These are phyloP conservation scores for Sorex araneus DNA, from an alignment of 2,113 vertebrate species.

Conservation along the genomic window DNA sequence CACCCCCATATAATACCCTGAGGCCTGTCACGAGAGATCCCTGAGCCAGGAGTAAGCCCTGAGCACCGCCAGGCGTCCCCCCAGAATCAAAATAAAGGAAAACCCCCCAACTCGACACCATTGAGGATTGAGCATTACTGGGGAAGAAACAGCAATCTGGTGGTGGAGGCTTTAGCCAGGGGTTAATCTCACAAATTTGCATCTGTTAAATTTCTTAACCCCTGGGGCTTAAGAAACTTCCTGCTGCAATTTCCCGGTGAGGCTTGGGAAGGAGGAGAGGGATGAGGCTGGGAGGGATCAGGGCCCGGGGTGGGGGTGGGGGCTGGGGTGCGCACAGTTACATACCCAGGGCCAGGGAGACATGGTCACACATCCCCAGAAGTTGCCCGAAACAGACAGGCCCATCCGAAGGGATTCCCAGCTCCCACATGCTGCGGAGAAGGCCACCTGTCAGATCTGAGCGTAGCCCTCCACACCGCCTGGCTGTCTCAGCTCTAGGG, in stretches of 20 bases:
- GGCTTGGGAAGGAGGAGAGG: not conserved
- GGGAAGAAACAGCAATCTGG: not conserved
- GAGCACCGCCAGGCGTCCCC: too few species aligned
- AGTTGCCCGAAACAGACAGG: constrained; percentile 94
- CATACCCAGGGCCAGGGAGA: constrained; percentile 93
- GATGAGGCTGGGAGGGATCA: not conserved
- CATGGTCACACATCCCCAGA: constrained; percentile 96
- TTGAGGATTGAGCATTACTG: not conserved
- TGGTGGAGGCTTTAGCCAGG: not conserved
- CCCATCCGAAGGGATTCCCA: constrained; percentile 89
- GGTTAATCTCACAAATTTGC: not conserved
- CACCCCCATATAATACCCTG: too few species aligned
- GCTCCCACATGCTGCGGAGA: constrained; percentile 90
- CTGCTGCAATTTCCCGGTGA: not conserved
- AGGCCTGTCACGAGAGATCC: too few species aligned
- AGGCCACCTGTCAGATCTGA: not conserved
- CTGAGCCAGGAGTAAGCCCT: too few species aligned
- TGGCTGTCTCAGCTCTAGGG: not conserved
- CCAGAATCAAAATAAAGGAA: too few species aligned
- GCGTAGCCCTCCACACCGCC: not conserved
- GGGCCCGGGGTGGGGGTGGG: not conserved
- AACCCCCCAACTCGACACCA: not conserved
- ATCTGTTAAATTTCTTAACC: not conserved
- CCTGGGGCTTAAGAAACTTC: not conserved
- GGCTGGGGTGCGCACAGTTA: not conserved